These are phyloP conservation scores for Eretmocerus hayati DNA, from an alignment of 2,888 invertebrate genomes.

Conservation along the genomic window DNA sequence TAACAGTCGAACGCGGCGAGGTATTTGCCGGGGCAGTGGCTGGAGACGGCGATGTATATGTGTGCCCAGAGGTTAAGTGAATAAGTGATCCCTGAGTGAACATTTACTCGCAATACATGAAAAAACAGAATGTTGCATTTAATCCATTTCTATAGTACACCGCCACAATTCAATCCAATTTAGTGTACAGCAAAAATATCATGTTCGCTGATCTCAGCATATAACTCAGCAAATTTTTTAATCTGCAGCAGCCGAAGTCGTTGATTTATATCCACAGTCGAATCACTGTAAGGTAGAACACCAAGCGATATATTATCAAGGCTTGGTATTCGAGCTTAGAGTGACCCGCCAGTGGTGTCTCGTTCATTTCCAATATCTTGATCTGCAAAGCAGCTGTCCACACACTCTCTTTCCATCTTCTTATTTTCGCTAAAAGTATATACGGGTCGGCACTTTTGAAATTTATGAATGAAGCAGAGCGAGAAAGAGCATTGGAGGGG, in stretches of 20 bases:
- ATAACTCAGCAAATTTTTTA: too few species aligned
- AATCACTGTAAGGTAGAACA: slow-evolving; percentile 97
- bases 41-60: too few species aligned
- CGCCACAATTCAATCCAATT: too few species aligned
- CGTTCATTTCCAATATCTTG: not conserved
- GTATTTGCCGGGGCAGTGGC: too few species aligned
- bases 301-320: slow-evolving; percentile 69
- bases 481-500: slow-evolving; percentile 1
- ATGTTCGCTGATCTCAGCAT: too few species aligned
- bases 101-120: too few species aligned
- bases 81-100: too few species aligned
- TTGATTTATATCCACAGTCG: slow-evolving; percentile 50
- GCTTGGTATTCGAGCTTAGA: slow-evolving; percentile 93
- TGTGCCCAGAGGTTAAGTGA: too few species aligned
- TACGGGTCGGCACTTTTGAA: not conserved
- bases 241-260: slow-evolving; percentile 1
- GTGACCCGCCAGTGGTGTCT: slow-evolving; percentile 57
- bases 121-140: too few species aligned
- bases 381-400: not conserved
- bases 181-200: too few species aligned
- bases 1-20: too few species aligned
- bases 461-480: slow-evolving; percentile 16
- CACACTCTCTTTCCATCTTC: not conserved
- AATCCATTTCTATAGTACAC: too few species aligned
- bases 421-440: not conserved